Conservation (phyloP, 2,797 vertebrate genomes). For the Australoheros facetus region DNA sequence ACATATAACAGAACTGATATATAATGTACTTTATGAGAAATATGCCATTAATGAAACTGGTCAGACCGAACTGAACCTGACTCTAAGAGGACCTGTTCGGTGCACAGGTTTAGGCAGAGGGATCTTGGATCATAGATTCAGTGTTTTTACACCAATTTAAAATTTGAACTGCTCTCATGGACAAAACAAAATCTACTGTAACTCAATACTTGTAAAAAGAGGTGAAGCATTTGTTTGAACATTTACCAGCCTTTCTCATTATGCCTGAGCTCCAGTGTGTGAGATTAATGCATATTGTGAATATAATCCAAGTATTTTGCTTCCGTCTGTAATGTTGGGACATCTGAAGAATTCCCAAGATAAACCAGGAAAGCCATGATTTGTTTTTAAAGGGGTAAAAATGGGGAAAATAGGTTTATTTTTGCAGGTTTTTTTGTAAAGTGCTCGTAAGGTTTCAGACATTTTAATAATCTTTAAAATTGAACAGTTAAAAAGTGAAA, state of each 20-base stretch:
- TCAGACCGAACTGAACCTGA: fast-evolving
- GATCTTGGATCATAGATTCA: neutral
- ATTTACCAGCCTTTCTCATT: neutral
- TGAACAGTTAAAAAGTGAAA: neutral
- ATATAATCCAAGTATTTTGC: neutral
- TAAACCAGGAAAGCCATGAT: neutral
- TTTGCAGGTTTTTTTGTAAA: neutral
- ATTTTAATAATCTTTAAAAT: neutral
- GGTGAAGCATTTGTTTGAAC: neutral
- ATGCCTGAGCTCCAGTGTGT: neutral
- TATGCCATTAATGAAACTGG: neutral
- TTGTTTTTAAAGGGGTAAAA: neutral
- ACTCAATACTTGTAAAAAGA: neutral
- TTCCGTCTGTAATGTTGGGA: neutral
- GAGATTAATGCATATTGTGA: neutral
- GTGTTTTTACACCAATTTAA: neutral
- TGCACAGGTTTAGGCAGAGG: fast-evolving
- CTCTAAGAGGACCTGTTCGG: neutral
- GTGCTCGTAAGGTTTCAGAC: neutral
- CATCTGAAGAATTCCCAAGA: neutral
- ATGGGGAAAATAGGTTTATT: neutral
- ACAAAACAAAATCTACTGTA: neutral
- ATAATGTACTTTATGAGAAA: neutral
- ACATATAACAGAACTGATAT: neutral
- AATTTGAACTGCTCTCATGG: neutral